Conservation (phyloP, 35 echinoderm and acorn worm genomes). For the Heliocidaris erythrogramma region DNA sequence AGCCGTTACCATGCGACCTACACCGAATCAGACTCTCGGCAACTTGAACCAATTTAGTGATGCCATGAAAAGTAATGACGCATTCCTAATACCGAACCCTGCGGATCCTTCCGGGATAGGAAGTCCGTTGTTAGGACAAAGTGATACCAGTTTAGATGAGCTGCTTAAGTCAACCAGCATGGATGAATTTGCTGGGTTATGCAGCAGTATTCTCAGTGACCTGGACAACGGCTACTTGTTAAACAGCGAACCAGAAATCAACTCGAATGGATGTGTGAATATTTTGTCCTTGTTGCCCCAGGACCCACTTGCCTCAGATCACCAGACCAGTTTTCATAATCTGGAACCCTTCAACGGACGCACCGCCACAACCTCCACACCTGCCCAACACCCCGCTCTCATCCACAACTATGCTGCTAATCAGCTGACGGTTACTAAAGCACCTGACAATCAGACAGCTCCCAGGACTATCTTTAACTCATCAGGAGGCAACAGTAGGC, state of each 20-base stretch:
- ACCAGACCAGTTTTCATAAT: not conserved
- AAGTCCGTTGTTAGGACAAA: conserved; percentile 40
- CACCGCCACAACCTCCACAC: not conserved
- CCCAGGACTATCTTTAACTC: conserved; percentile 30
- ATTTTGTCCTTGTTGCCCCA: conserved; percentile 16
- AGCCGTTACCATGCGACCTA: conserved; percentile 19
- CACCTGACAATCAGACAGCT: not conserved
- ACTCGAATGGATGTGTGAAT: not conserved
- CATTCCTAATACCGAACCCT: conserved; percentile 18
- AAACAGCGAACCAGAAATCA: not conserved
- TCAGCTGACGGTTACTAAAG: not conserved
- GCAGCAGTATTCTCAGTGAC: conserved; percentile 36
- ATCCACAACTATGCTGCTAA: conserved; percentile 16
- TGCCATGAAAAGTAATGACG: conserved; percentile 13
- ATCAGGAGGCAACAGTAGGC: not conserved
- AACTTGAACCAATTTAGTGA: conserved; percentile 27
- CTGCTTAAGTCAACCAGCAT: conserved; percentile 36
- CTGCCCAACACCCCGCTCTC: conserved; percentile 35
- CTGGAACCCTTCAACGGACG: not conserved
- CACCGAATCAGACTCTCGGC: not conserved
- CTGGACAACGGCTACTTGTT: conserved; percentile 39
- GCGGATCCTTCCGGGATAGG: conserved; percentile 31
- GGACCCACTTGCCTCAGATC: not conserved
- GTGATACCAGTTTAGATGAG: conserved; percentile 37
- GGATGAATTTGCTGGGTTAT: conserved; percentile 20